A percentile compares a stretch with the other conserved stretches of the same genome.
Conservation (phyloP, 2,797 vertebrate species). For the Centropyge bicolor region DNA sequence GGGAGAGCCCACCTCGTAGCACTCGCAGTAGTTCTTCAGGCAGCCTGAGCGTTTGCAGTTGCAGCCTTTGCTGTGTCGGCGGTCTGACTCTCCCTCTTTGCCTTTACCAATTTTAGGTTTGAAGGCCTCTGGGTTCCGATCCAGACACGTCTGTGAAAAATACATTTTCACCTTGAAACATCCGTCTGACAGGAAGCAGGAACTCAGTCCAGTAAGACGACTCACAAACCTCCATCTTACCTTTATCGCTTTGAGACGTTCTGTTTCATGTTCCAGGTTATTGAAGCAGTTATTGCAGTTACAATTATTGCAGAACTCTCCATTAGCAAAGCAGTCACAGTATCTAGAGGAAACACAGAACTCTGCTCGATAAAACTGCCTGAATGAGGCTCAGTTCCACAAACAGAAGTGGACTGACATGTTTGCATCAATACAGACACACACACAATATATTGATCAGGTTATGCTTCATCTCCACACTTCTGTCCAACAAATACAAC, state of each 20-base stretch:
- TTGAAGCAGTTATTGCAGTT: slow-evolving; percentile 99
- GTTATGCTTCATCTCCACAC: background rate
- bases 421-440: background rate
- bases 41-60: slow-evolving; percentile 99
- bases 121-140: slow-evolving; percentile 98
- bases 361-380: background rate
- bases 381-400: background rate
- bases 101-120: slow-evolving; percentile 99
- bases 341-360: slow-evolving; percentile 84
- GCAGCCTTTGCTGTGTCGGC: slow-evolving; percentile 98
- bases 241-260: slow-evolving; percentile 98
- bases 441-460: background rate
- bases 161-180: slow-evolving; percentile 14
- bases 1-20: slow-evolving; percentile 91
- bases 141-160: slow-evolving; percentile 92
- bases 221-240: slow-evolving; percentile 74
- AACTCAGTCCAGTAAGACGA: background rate
- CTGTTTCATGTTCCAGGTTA: slow-evolving; percentile 98
- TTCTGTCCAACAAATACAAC: background rate
- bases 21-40: slow-evolving; percentile 99
- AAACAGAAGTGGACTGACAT: background rate
- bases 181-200: background rate
- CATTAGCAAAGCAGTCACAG: slow-evolving; percentile 98
- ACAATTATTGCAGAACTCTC: slow-evolving; percentile 99
- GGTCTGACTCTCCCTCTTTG: slow-evolving; percentile 96